Conservation (phyloP, 2,113 vertebrate species). For the Serilophus lunatus region DNA sequence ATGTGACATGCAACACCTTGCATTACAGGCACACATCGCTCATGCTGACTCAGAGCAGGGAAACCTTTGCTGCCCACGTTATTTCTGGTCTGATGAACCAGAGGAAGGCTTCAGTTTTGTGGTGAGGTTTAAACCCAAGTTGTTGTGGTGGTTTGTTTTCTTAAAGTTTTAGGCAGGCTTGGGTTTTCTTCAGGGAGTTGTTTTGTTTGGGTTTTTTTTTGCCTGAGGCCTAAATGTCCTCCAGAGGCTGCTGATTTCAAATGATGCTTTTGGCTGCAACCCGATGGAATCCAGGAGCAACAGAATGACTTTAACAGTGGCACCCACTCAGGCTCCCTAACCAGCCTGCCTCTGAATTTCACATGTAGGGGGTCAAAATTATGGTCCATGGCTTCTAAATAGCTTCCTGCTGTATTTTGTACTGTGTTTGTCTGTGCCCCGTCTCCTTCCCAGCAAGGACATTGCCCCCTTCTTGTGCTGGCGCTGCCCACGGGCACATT, state of each 20-base stretch:
- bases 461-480: neutral
- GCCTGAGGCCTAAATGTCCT: neutral
- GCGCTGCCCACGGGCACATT: neutral
- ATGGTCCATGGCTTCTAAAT: neutral
- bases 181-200: neutral
- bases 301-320: neutral
- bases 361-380: neutral
- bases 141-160: neutral
- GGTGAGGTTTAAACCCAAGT: neutral
- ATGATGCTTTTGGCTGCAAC: neutral
- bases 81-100: neutral
- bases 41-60: neutral
- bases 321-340: neutral
- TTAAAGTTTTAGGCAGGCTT: neutral
- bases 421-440: neutral
- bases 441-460: neutral
- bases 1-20: neutral
- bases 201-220: neutral
- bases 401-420: neutral
- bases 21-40: neutral
- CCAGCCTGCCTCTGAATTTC: neutral
- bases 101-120: neutral
- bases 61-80: neutral
- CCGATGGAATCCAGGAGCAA: neutral
- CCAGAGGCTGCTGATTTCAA: neutral